These are phyloP conservation scores for Rhinoderma darwinii DNA, from an alignment of 2,113 vertebrate species.

Conservation along the genomic window DNA sequence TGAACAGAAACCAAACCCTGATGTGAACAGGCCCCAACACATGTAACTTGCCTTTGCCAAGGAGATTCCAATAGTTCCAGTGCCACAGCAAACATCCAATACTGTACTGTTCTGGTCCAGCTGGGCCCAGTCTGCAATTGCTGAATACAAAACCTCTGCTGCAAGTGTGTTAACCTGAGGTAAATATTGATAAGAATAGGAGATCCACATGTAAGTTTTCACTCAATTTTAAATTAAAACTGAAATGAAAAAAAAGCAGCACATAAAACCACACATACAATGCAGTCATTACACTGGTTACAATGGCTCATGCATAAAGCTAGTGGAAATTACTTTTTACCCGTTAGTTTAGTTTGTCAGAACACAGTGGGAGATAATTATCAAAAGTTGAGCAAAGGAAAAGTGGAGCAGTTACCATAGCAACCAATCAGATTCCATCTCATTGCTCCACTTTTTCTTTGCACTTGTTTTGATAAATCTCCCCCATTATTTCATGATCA, in stretches of 20 bases:
- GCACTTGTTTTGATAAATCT: background rate
- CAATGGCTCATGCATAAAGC: no score
- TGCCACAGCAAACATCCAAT: constrained; percentile 93
- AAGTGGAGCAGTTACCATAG: no score
- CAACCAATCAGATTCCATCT: no score
- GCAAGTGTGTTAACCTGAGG: constrained; percentile 89
- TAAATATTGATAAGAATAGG: background rate
- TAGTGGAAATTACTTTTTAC: no score
- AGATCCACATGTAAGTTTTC: background rate
- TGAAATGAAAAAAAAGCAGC: no score
- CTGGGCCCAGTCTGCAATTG: constrained; percentile 89
- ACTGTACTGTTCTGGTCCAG: constrained; percentile 83
- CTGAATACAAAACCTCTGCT: constrained; percentile 88
- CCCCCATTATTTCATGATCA: background rate
- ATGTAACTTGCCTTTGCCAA: constrained; percentile 81
- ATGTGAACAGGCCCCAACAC: no score
- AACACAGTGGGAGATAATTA: no score
- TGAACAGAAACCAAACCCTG: no score
- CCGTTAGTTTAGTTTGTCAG: no score
- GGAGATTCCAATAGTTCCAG: constrained; percentile 95
- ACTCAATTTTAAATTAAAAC: background rate
- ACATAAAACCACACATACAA: background rate
- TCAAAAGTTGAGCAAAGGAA: no score
- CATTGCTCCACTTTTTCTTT: background rate
- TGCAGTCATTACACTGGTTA: background rate